A percentile compares a stretch with the other conserved stretches of the same genome.
These are phyloP conservation scores for Oreochromis spilurus DNA, from an alignment of 2,113 vertebrate species.

Conservation along the genomic window DNA sequence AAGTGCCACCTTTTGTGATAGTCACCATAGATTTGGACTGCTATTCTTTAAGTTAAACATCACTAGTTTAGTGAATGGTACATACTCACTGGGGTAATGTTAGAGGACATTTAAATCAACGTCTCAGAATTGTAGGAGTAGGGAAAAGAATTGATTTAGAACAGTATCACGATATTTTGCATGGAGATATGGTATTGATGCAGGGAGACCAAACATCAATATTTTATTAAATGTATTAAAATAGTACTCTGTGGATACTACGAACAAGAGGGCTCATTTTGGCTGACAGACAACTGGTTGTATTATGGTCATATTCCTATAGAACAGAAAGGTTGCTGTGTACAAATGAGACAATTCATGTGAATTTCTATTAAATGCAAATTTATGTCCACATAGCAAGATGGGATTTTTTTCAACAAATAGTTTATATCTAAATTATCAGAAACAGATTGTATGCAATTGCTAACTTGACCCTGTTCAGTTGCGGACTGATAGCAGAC, in stretches of 20 bases:
- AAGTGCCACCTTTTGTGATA: background rate
- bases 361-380: background rate
- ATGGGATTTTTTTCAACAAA: background rate
- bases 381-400: background rate
- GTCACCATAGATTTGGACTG: background rate
- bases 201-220: background rate
- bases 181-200: background rate
- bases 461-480: background rate
- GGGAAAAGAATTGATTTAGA: background rate
- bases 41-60: background rate
- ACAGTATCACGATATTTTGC: background rate
- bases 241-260: background rate
- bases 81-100: background rate
- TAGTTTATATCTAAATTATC: background rate
- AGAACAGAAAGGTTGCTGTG: background rate
- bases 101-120: background rate
- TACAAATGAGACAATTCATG: fast-evolving
- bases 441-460: background rate
- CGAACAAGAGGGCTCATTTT: background rate
- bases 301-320: background rate
- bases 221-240: background rate
- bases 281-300: background rate
- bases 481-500: background rate
- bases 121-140: background rate
- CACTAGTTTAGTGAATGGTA: background rate